Evolutionary conservation across 2,797 vertebrate genomes (phyloP).

Genomic region (Garrulus glandarius): DNA sequence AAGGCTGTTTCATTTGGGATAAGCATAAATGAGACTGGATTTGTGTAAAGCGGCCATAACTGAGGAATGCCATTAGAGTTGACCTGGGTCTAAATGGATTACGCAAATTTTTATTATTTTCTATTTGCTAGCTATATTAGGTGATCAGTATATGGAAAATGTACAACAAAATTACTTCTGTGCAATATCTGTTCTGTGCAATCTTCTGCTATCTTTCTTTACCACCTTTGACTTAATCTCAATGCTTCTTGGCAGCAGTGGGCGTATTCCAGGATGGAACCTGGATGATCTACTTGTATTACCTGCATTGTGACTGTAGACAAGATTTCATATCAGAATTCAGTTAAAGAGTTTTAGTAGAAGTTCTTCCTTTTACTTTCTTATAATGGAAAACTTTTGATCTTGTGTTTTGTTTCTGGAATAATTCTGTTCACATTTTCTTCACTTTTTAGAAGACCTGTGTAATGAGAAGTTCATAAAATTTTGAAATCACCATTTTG

Average conservation of each 20-base stretch:
- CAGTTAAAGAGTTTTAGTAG: background rate
- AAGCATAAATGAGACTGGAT: background rate
- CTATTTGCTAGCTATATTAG: background rate
- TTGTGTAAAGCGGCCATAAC: background rate
- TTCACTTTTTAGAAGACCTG: background rate
- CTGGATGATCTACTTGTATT: background rate
- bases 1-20: background rate
- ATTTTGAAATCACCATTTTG: background rate
- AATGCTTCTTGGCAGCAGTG: background rate
- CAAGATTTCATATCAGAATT: background rate
- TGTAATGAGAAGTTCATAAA: background rate
- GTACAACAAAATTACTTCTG: accelerated
- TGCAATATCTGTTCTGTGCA: background rate
- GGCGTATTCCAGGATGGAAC: background rate
- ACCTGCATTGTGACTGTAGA: background rate
- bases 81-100: accelerated
- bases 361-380: background rate
- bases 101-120: background rate
- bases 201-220: background rate
- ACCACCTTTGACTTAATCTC: background rate
- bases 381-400: background rate
- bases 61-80: background rate
- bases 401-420: background rate
- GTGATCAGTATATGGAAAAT: background rate
- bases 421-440: background rate